These are phyloP conservation scores for Bovichtus variegatus DNA, from an alignment of 2,797 vertebrate genomes.

Conservation along the genomic window DNA sequence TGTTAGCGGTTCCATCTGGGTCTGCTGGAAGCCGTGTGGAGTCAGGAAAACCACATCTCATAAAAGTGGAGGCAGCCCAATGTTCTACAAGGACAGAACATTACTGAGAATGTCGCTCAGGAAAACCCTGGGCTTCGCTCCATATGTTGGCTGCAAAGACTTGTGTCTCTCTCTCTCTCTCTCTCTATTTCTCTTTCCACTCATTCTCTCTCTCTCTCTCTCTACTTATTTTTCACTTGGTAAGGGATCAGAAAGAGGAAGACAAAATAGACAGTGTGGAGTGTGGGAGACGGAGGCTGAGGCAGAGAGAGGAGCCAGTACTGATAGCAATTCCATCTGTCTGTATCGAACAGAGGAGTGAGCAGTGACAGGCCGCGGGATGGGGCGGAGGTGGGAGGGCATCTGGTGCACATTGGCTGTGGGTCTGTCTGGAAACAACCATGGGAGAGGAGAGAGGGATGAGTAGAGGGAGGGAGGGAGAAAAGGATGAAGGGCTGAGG, in stretches of 20 bases:
- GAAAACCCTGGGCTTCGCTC: constrained; percentile 88
- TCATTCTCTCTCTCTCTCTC: constrained; percentile 59
- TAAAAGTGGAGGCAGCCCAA: constrained; percentile 96
- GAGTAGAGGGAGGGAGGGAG: constrained; percentile 34
- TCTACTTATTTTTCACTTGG: constrained; percentile 71
- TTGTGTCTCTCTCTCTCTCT: constrained; percentile 43
- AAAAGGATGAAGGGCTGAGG: constrained; percentile 52
- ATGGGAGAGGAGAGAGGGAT: constrained; percentile 57
- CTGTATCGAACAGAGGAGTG: constrained; percentile 89
- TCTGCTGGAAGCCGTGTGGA: constrained; percentile 94
- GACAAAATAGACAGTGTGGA: constrained; percentile 73
- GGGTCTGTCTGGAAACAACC: constrained; percentile 69
- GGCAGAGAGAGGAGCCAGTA: constrained; percentile 73
- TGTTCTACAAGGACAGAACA: constrained; percentile 99
- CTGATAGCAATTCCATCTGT: constrained; percentile 99
- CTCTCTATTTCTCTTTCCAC: constrained; percentile 55
- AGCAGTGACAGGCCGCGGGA: constrained; percentile 85
- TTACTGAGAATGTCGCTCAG: constrained; percentile 99
- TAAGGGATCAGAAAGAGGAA: constrained; percentile 77
- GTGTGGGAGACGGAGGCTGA: constrained; percentile 73
- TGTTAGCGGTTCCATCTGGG: constrained; percentile 95
- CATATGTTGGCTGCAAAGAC: constrained; percentile 91
- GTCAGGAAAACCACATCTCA: constrained; percentile 99
- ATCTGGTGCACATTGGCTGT: constrained; percentile 78
- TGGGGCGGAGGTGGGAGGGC: constrained; percentile 78